Conservation (phyloP, 2,113 vertebrate genomes). For the Rhinolophus sinicus region DNA sequence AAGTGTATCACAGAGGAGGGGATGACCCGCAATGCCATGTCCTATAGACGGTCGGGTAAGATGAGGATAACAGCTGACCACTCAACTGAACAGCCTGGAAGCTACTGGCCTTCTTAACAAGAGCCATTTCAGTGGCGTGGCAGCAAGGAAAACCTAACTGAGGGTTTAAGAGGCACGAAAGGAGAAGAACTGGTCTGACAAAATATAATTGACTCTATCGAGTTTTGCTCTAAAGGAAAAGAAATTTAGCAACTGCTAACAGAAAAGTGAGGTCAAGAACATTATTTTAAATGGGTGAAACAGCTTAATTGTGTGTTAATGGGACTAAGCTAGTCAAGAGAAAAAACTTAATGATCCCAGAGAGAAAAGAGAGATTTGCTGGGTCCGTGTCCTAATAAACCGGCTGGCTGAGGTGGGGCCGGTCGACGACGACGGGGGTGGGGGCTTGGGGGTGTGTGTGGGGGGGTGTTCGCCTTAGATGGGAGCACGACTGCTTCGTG, state of each 20-base stretch:
- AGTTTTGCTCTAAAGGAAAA: constrained; percentile 19
- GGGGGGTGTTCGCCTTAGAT: not conserved
- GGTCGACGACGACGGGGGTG: no score
- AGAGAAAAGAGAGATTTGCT: not conserved
- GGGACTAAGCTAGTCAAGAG: not conserved
- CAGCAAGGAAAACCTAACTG: not conserved
- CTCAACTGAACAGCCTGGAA: not conserved
- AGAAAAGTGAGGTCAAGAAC: not conserved
- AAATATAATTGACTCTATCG: not conserved
- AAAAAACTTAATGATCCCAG: not conserved
- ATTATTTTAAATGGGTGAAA: not conserved
- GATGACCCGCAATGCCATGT: not conserved
- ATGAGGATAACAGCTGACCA: not conserved
- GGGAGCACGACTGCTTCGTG: not conserved
- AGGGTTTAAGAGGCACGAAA: not conserved
- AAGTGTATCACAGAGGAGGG: not conserved
- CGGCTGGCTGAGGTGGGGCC: not conserved
- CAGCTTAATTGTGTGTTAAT: not conserved
- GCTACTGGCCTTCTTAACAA: not conserved
- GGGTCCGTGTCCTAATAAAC: not conserved
- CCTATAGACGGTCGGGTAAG: not conserved
- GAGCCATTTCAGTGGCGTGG: not conserved
- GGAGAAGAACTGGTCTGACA: not conserved
- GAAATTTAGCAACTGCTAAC: not conserved
- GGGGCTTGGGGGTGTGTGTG: no score